Evolutionary conservation across 2,888 invertebrate species (phyloP).

Genomic region (Scaptomyza cyrtandrae): DNA sequence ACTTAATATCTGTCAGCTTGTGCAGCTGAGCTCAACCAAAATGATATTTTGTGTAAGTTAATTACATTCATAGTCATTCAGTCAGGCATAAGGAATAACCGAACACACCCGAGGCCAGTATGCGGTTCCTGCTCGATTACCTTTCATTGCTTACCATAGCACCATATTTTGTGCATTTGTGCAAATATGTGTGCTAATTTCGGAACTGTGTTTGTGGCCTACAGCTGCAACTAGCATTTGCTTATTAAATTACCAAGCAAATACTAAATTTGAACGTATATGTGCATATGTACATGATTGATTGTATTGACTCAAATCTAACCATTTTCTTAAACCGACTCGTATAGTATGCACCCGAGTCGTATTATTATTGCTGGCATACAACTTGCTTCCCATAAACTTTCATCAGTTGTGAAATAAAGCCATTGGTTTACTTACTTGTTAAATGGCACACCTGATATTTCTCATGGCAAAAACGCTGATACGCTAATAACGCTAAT

Average conservation of each 20-base stretch:
- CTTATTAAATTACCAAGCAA: background rate
- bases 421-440: too few relatives aligned
- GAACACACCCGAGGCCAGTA: background rate
- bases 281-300: background rate
- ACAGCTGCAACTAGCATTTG: background rate
- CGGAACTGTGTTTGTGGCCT: background rate
- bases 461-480: background rate
- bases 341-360: background rate
- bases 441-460: background rate
- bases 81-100: background rate
- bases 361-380: background rate
- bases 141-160: background rate
- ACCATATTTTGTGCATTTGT: background rate
- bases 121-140: slow-evolving; percentile 1
- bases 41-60: background rate
- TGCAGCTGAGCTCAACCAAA: background rate
- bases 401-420: too few relatives aligned
- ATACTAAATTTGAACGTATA: background rate
- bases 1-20: slow-evolving; percentile 1
- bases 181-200: background rate
- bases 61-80: background rate
- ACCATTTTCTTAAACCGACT: too few relatives aligned
- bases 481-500: too few relatives aligned
- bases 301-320: too few relatives aligned
- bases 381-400: background rate